A percentile compares a stretch with the other conserved stretches of the same genome.
Conservation (phyloP, 2,797 vertebrate species). For the Pampus argenteus region DNA sequence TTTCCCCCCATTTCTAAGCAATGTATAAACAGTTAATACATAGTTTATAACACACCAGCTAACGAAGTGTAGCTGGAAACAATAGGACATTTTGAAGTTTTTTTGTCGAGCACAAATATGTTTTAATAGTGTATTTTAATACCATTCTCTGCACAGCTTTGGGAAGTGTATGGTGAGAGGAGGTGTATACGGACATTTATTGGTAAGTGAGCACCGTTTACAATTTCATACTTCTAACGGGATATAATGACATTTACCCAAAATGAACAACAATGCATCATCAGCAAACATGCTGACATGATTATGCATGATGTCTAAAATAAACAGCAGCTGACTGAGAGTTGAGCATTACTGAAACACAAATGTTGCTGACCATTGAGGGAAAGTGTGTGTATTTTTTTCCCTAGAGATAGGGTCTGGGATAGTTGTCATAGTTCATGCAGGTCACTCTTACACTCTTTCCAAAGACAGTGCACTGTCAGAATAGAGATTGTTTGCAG, state of each 20-base stretch:
- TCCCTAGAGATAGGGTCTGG: slow-evolving; percentile 16
- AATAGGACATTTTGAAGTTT: too few relatives aligned
- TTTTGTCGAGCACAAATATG: slow-evolving; percentile 3
- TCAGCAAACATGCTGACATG: slow-evolving; percentile 52
- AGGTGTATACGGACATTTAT: slow-evolving; percentile 96
- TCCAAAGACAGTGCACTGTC: slow-evolving; percentile 56
- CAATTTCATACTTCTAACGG: neutral
- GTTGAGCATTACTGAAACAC: slow-evolving; percentile 49
- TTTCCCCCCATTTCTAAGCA: too few relatives aligned
- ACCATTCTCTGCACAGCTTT: slow-evolving; percentile 83
- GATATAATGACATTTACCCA: neutral
- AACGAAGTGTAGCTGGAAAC: too few relatives aligned
- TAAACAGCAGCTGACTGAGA: slow-evolving; percentile 41
- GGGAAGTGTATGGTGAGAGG: slow-evolving; percentile 96
- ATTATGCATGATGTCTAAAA: slow-evolving; percentile 29
- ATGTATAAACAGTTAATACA: too few relatives aligned
- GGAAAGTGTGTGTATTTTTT: slow-evolving; percentile 6
- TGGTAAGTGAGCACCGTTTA: slow-evolving; percentile 83
- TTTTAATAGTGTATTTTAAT: neutral
- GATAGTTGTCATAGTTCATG: slow-evolving; percentile 45
- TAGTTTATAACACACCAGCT: too few relatives aligned
- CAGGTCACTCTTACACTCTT: slow-evolving; percentile 54
- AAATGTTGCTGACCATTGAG: slow-evolving; percentile 54
- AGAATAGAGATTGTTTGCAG: slow-evolving; percentile 76
- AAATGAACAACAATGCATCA: slow-evolving; percentile 15